Percentiles rank a stretch among this genome's conserved stretches.
Conservation (phyloP, 2,797 vertebrate genomes). For the Cossypha polioptera region DNA sequence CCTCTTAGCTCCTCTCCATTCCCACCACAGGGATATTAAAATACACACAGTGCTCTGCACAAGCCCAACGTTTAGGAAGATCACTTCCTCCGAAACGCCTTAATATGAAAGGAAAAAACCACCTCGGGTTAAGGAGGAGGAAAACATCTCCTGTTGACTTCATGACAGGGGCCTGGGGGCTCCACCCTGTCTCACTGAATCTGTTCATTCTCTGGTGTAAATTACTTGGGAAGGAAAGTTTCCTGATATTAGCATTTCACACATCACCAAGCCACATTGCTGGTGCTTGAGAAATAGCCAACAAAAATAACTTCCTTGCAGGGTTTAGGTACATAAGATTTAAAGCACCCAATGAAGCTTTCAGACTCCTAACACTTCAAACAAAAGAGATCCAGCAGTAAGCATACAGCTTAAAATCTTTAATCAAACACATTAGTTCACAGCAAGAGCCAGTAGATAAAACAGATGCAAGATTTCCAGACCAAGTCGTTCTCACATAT, state of each 20-base stretch:
- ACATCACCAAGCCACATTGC: not conserved
- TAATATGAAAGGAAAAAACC: not conserved
- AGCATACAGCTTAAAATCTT: constrained; percentile 18
- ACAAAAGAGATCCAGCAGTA: constrained; percentile 22
- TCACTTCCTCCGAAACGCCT: not conserved
- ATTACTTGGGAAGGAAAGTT: constrained; percentile 37
- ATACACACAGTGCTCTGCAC: rapidly evolving
- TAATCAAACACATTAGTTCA: constrained; percentile 55
- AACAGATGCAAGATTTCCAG: constrained; percentile 43
- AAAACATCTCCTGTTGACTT: not conserved
- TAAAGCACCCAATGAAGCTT: not conserved
- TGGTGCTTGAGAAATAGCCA: constrained; percentile 36
- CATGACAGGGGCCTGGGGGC: not conserved
- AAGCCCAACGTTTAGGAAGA: not conserved
- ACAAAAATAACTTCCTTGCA: constrained; percentile 33
- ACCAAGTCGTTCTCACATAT: not conserved
- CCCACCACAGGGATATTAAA: not conserved
- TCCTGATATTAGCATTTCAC: constrained; percentile 57
- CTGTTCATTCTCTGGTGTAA: not conserved
- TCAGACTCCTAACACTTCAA: constrained; percentile 19
- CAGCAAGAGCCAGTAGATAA: constrained; percentile 45
- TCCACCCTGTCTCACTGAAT: constrained; percentile 9
- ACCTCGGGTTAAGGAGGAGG: not conserved
- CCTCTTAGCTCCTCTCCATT: not conserved
- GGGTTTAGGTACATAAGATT: constrained; percentile 9